A percentile compares a stretch with the other conserved stretches of the same genome.
phyloP scores from a whole-genome alignment of 2,113 vertebrate genomes.

The Sebastes fasciatus region DNA sequence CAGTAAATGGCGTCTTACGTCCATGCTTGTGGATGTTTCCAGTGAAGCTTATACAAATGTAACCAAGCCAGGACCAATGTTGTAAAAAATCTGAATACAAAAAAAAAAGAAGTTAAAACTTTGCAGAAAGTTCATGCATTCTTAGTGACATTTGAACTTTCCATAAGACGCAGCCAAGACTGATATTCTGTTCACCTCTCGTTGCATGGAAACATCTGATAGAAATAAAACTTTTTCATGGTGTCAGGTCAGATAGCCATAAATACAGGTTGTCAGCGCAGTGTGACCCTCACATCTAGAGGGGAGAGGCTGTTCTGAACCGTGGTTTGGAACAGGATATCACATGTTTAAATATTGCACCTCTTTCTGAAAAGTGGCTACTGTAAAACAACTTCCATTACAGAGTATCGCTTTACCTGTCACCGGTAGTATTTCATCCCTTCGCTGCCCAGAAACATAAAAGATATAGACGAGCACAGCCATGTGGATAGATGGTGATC shows the following conservation, averaged over 20 bases:
- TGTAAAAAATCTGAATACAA: constrained; percentile 52
- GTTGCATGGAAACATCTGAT: constrained; percentile 82
- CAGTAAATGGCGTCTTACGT: constrained; percentile 71
- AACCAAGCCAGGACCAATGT: constrained; percentile 37
- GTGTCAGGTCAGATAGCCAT: constrained; percentile 82
- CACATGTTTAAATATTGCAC: constrained; percentile 80
- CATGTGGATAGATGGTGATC: constrained; percentile 57
- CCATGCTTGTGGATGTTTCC: constrained; percentile 75
- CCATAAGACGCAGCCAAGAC: constrained; percentile 59
- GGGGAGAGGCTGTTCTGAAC: constrained; percentile 60
- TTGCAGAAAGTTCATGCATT: constrained; percentile 66
- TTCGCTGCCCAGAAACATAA: constrained; percentile 58
- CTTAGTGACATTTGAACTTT: constrained; percentile 76
- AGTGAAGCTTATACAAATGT: constrained; percentile 65
- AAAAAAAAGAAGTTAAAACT: constrained; percentile 54
- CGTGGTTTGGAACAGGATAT: constrained; percentile 77
- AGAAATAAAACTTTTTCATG: constrained; percentile 81
- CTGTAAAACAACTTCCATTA: constrained; percentile 79
- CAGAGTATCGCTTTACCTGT: constrained; percentile 75
- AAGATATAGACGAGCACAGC: constrained; percentile 64
- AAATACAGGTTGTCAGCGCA: constrained; percentile 76
- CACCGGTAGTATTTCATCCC: constrained; percentile 73
- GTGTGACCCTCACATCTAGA: constrained; percentile 70
- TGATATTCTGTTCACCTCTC: constrained; percentile 64
- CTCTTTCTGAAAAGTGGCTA: constrained; percentile 79